A percentile compares a stretch with the other conserved stretches of the same genome.
phyloP scores from a whole-genome alignment of 2,797 vertebrate genomes.

The Gouania willdenowi region DNA sequence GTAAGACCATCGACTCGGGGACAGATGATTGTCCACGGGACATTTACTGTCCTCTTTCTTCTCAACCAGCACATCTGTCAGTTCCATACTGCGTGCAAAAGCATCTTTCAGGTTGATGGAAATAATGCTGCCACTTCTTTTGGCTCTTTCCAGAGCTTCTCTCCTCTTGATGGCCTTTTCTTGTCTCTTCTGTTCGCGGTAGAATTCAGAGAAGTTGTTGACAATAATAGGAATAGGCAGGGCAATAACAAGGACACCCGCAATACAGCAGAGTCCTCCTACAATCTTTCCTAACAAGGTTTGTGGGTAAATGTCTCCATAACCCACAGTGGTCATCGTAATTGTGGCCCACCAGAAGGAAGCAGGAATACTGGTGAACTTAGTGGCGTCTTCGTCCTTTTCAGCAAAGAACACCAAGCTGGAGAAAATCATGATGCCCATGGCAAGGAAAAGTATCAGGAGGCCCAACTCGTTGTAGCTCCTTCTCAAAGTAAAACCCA shows the following conservation, averaged over 20 bases:
- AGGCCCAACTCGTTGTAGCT: constrained; percentile 97
- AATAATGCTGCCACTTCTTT: constrained; percentile 94
- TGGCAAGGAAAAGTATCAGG: constrained; percentile 95
- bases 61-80: constrained; percentile 92
- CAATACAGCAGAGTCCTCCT: constrained; percentile 96
- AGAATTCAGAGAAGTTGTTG: constrained; percentile 99
- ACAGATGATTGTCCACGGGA: constrained; percentile 82
- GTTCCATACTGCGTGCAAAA: constrained; percentile 92
- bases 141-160: constrained; percentile 94
- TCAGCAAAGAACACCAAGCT: constrained; percentile 99
- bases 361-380: constrained; percentile 97
- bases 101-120: constrained; percentile 96
- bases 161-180: constrained; percentile 97
- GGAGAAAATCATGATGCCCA: constrained; percentile 99
- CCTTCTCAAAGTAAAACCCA: constrained; percentile 93
- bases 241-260: constrained; percentile 95
- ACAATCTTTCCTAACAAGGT: constrained; percentile 96
- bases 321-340: constrained; percentile 98
- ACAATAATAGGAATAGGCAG: constrained; percentile 98
- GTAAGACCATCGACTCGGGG: constrained; percentile 91
- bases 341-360: constrained; percentile 99
- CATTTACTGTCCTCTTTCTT: constrained; percentile 83
- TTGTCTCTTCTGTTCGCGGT: constrained; percentile 97
- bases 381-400: constrained; percentile 96
- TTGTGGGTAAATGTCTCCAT: constrained; percentile 97